These are phyloP conservation scores for Aphelinus atriplicis DNA, from an alignment of 1,140 invertebrate species.

Conservation along the genomic window DNA sequence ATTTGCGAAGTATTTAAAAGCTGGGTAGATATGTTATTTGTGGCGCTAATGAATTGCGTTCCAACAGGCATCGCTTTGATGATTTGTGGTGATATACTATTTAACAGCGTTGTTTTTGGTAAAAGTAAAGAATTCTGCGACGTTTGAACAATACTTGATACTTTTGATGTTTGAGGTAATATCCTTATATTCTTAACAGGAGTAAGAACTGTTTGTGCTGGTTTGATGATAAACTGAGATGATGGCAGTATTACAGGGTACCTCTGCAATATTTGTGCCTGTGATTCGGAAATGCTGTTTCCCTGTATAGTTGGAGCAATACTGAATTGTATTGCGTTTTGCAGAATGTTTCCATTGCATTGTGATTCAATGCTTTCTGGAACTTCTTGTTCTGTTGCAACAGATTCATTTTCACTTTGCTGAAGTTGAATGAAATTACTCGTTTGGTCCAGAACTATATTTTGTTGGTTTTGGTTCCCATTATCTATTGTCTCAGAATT, in stretches of 20 bases:
- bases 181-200: slow-evolving; percentile 53
- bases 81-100: slow-evolving; percentile 51
- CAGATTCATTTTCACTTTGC: not conserved
- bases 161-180: slow-evolving; percentile 49
- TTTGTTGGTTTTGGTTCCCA: too few relatives aligned
- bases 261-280: slow-evolving; percentile 46
- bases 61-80: slow-evolving; percentile 48
- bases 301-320: slow-evolving; percentile 19
- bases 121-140: slow-evolving; percentile 53
- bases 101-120: slow-evolving; percentile 53
- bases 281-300: slow-evolving; percentile 22
- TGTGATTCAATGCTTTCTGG: slow-evolving; percentile 19
- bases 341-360: slow-evolving; percentile 25
- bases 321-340: slow-evolving; percentile 32
- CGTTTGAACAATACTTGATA: slow-evolving; percentile 40
- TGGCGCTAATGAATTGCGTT: slow-evolving; percentile 50
- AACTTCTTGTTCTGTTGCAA: slow-evolving; percentile 21
- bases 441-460: slow-evolving; percentile 2
- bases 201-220: slow-evolving; percentile 51
- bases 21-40: slow-evolving; percentile 52
- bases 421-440: slow-evolving; percentile 23
- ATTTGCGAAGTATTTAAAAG: slow-evolving; percentile 50
- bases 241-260: slow-evolving; percentile 44
- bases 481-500: too few relatives aligned
- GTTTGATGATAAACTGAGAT: slow-evolving; percentile 52